phyloP scores from a whole-genome alignment of 2,888 invertebrate species.

The Thymelicus lineola region DNA sequence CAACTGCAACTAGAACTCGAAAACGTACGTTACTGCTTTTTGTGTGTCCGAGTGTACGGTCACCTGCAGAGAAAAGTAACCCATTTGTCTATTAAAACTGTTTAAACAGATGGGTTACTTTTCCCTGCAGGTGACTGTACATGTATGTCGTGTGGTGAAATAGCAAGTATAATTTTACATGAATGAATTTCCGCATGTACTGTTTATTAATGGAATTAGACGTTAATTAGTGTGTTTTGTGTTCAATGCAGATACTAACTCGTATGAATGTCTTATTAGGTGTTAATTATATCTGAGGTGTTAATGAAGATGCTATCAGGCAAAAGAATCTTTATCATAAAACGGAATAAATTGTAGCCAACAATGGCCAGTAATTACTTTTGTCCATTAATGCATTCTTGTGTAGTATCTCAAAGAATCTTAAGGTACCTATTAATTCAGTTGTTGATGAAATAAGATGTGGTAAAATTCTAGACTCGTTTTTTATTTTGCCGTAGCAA shows the following conservation, averaged over 20 bases:
- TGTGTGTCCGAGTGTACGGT: slow-evolving; percentile 39
- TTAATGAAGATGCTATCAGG: slow-evolving; percentile 11
- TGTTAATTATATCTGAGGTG: slow-evolving; percentile 27
- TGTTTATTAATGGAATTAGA: slow-evolving; percentile 31
- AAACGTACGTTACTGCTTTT: slow-evolving; percentile 49
- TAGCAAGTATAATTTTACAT: background rate
- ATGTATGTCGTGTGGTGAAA: slow-evolving; percentile 31
- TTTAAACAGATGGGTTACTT: too few species aligned
- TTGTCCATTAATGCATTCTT: background rate
- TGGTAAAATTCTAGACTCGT: background rate
- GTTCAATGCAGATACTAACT: slow-evolving; percentile 26
- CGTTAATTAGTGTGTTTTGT: slow-evolving; percentile 27
- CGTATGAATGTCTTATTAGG: slow-evolving; percentile 26
- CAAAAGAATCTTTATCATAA: background rate
- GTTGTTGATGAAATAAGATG: background rate
- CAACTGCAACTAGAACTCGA: slow-evolving; percentile 71
- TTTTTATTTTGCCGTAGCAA: background rate
- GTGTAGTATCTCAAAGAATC: background rate
- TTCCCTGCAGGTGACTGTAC: too few species aligned
- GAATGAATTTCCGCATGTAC: slow-evolving; percentile 34
- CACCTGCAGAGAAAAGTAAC: too few species aligned
- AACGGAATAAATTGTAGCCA: background rate
- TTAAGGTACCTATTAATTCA: background rate
- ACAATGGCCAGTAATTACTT: background rate
- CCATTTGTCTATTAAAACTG: too few species aligned